A percentile compares a stretch with the other conserved stretches of the same genome.
Evolutionary conservation across 2,888 invertebrate genomes (phyloP).

Genomic region (Philonicus albiceps): DNA sequence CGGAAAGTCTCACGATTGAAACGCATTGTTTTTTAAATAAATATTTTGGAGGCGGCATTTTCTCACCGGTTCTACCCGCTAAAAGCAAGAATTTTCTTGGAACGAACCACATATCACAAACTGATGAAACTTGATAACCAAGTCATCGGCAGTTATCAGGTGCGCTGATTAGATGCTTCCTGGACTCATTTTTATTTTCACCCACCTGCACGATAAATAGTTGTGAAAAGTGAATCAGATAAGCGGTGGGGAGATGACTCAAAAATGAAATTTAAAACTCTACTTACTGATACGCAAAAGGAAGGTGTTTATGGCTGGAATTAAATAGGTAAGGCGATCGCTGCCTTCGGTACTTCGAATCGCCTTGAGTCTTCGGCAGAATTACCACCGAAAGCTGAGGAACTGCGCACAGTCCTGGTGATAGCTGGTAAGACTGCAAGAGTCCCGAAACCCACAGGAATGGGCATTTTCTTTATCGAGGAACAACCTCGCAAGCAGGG

Average conservation of each 20-base stretch:
- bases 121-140: not conserved
- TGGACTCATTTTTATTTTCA: not conserved
- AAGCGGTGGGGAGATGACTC: not conserved
- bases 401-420: not conserved
- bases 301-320: not conserved
- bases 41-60: not conserved
- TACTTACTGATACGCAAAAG: not conserved
- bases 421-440: not conserved
- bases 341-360: not conserved
- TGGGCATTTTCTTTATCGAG: conserved; percentile 16
- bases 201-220: not conserved
- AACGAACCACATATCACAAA: not conserved
- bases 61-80: not conserved
- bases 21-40: not conserved
- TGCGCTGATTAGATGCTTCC: not conserved
- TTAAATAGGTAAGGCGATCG: not conserved
- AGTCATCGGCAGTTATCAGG: not conserved
- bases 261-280: not conserved
- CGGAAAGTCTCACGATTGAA: not conserved
- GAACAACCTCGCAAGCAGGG: conserved; percentile 7
- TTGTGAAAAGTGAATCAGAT: not conserved
- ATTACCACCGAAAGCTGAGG: not conserved
- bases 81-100: not conserved
- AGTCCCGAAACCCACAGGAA: not conserved
- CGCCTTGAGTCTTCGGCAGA: not conserved